Evolutionary conservation across 2,888 invertebrate species (phyloP).

Genomic region (Erannis defoliaria): DNA sequence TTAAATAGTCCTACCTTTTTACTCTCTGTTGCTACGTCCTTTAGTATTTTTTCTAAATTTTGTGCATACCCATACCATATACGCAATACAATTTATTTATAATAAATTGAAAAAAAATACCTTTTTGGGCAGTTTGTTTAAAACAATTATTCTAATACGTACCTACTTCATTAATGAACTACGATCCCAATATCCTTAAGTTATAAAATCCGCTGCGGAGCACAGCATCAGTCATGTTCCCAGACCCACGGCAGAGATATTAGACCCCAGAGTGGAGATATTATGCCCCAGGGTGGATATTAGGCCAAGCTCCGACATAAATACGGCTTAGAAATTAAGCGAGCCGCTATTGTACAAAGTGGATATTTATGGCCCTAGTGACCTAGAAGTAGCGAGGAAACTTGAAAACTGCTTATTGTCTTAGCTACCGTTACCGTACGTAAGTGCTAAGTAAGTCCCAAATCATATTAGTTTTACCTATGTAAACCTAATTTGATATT

Average conservation of each 20-base stretch:
- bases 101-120: too few species aligned
- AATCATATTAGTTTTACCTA: neutral
- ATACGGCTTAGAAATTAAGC: constrained; percentile 58
- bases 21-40: too few species aligned
- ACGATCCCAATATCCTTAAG: neutral
- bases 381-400: constrained; percentile 5
- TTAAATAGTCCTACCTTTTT: too few species aligned
- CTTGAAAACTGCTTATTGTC: constrained; percentile 43
- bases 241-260: constrained; percentile 7
- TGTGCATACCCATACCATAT: too few species aligned
- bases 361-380: constrained; percentile 42
- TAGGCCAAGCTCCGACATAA: constrained; percentile 57
- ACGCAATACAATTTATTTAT: too few species aligned
- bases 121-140: too few species aligned
- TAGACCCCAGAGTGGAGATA: constrained; percentile 41
- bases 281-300: constrained; percentile 54
- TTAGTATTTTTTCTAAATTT: too few species aligned
- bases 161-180: constrained; percentile 2
- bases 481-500: neutral
- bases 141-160: neutral
- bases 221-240: constrained; percentile 25
- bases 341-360: constrained; percentile 42
- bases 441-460: too few species aligned
- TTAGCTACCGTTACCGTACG: too few species aligned
- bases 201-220: constrained; percentile 17